These are phyloP conservation scores for Crocidura indochinensis DNA, from an alignment of 2,797 vertebrate species.

Conservation along the genomic window DNA sequence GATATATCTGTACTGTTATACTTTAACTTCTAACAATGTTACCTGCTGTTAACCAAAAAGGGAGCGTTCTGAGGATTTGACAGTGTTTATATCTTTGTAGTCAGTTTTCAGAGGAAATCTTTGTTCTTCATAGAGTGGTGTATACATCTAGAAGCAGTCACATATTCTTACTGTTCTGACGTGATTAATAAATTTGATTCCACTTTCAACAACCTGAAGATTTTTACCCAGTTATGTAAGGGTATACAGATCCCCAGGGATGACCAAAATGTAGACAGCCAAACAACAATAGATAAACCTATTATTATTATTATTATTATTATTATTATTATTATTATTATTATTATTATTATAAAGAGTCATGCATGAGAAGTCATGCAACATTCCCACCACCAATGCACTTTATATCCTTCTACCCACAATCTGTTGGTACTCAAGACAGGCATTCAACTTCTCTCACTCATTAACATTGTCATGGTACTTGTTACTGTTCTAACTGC, in stretches of 20 bases:
- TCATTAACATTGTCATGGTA: no score
- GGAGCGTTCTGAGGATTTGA: not conserved
- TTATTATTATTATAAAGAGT: no score
- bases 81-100: not conserved
- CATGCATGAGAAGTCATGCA: no score
- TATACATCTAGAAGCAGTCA: not conserved
- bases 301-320: no score
- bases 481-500: no score
- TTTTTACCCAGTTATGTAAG: not conserved
- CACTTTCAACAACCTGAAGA: not conserved
- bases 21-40: not conserved
- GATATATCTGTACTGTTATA: not conserved
- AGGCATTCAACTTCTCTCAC: no score
- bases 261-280: not conserved
- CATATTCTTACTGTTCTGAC: not conserved
- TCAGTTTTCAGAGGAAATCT: slow-evolving; percentile 4
- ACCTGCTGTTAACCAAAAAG: slow-evolving; percentile 32
- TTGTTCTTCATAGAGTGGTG: not conserved
- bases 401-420: no score
- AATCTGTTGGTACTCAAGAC: no score
- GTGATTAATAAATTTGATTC: not conserved
- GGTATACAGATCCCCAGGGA: not conserved
- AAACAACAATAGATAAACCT: no score
- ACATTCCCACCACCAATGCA: no score
- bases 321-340: no score